A percentile compares a stretch with the other conserved stretches of the same genome.
phyloP scores from a whole-genome alignment of 2,113 vertebrate species.

The Chaetorhynchus papuensis region DNA sequence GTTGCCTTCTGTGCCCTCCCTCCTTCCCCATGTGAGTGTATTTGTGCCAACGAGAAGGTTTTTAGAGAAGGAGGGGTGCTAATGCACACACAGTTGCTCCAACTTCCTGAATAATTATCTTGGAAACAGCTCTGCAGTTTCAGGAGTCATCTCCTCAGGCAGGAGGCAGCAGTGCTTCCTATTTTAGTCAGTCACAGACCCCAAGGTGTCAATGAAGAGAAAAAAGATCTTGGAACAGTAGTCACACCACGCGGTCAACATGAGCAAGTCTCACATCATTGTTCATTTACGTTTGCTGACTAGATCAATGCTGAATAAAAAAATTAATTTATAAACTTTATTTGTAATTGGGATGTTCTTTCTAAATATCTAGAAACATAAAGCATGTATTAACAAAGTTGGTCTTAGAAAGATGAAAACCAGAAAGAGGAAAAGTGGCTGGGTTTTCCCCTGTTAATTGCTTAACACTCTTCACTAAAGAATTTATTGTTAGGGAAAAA shows the following conservation, averaged over 20 bases:
- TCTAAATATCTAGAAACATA: neutral
- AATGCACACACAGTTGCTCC: neutral
- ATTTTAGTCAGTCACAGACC: neutral
- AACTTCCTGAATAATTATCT: neutral
- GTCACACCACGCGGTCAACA: neutral
- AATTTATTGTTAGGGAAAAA: neutral
- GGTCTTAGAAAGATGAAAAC: neutral
- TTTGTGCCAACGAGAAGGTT: neutral
- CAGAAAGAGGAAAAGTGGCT: neutral
- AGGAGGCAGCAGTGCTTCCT: neutral
- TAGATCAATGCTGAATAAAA: neutral
- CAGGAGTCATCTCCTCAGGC: neutral
- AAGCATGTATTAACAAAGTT: neutral
- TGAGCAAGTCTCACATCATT: neutral
- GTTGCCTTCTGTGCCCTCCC: neutral
- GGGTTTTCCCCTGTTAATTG: neutral
- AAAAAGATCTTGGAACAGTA: neutral
- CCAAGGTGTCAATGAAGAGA: neutral
- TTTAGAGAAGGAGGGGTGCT: neutral
- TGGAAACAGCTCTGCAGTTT: neutral
- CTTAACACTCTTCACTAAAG: neutral
- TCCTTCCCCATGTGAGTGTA: rapidly evolving
- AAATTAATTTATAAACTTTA: neutral
- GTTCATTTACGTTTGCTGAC: neutral
- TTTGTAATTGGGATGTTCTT: neutral